A percentile compares a stretch with the other conserved stretches of the same genome.
Conservation (phyloP, 2,113 vertebrate genomes). For the Oxyruncus cristatus region DNA sequence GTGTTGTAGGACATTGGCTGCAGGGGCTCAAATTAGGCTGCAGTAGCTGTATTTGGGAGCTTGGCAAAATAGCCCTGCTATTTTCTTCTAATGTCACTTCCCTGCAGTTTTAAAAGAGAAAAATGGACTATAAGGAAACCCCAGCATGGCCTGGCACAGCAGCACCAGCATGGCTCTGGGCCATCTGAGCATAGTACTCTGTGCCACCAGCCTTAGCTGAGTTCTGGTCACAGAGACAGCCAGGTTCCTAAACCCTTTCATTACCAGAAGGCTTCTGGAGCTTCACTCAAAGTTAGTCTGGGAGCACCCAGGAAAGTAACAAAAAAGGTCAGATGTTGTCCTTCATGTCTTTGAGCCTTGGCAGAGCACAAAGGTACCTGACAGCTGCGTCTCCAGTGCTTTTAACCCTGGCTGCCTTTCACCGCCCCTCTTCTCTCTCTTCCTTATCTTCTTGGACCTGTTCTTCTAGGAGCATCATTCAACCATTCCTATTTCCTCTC, state of each 20-base stretch:
- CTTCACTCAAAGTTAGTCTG: background rate
- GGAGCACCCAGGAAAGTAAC: background rate
- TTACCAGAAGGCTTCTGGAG: background rate
- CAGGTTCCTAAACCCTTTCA: background rate
- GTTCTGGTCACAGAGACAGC: background rate
- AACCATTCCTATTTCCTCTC: background rate
- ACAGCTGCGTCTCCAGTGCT: background rate
- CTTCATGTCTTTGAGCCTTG: background rate
- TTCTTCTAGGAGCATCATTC: background rate
- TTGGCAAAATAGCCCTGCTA: background rate
- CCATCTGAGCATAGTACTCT: background rate
- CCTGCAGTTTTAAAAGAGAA: background rate
- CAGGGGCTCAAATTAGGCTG: background rate
- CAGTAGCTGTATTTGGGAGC: background rate
- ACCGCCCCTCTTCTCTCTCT: background rate
- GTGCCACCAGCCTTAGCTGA: background rate
- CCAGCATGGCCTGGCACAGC: fast-evolving
- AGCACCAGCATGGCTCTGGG: background rate
- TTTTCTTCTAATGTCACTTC: background rate
- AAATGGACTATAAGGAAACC: background rate
- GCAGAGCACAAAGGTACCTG: background rate
- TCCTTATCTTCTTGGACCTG: background rate
- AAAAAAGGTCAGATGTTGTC: background rate
- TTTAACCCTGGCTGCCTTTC: background rate
- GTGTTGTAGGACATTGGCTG: background rate